Evolutionary conservation across 2,113 vertebrate genomes (phyloP), one percentile per base, ranked within the genome.

Genomic region (Boleophthalmus pectinirostris): DNA sequence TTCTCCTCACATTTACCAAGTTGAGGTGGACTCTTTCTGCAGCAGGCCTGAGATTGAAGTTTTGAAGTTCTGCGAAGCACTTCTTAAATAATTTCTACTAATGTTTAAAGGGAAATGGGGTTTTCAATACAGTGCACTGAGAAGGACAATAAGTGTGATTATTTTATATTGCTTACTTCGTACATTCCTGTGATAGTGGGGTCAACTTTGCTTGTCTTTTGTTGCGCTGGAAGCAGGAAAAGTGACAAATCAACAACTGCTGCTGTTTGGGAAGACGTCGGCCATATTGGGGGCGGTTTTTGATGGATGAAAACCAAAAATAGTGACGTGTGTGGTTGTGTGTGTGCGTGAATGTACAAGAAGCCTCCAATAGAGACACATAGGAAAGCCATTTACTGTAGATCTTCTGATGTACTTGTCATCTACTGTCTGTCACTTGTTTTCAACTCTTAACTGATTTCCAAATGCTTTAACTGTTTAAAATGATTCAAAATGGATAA

Each of bases 401-500:
- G 90, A 90, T 87, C 86, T 89, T 92, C 85, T 89, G 83, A 84
- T 92, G 90, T 92, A 89, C 74, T 86, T 89, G 90, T 91, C 81
- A 87, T 88, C 87, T 87, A 82, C 85, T 89, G 88, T 89, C 83
- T 82, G 88, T 90, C 87, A 64, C 83, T 84, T 86, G 86, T 89
- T 87, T 89, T 84, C 80, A 83, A 69, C 73, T 88, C 79, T 87
- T 85, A 77, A 21, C 85, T 85, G 74, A 90, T 91, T 93, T 92
- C 75, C 85, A 90, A 90, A 91, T 91, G 93, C 92, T 94, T 93
- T 93, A 92, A 90, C 86, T 92, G 91, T 93, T 92, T 70, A 84
- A 93, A 92, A 92, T 87, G 80, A 92, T 84, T 89, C 75, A 92
- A 93, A 93, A 93, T 79, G 25, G 90, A 83, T 82, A 89, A 93